Base-by-base conservation (phyloP, 2,797 vertebrate genomes). In the Adrianichthys oophorus region DNA sequence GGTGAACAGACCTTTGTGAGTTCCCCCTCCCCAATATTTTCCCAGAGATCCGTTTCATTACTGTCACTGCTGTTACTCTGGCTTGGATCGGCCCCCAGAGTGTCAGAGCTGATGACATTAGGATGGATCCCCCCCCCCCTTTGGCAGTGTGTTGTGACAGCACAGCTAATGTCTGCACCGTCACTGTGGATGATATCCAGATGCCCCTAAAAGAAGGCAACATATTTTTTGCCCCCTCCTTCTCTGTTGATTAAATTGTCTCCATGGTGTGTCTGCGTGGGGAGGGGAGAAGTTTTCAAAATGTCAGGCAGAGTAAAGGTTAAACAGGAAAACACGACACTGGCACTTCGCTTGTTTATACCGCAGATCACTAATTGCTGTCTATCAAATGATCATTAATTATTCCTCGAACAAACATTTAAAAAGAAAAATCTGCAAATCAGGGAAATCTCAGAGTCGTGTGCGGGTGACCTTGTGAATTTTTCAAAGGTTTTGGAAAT, bases 151-250 rank as follows among this genome's bases (percentile, higher is more conserved):
- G 73, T 78, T 84, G 79, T 84, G 80, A 86, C 84, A 82, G 79
- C 61, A 18, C 54, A 69, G 40, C 19, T 21, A 21, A 21, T 72
- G 81, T 83, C 74, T 76, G 48, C 58, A 40, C 66, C 52, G 76
- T 74, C 85, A 68, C 51, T 71, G 62, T 46, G 40, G 72, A 81
- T 81, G 73, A 81, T 84, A 76, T 85, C 81, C 75, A 58, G 32
- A 59, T 62, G 70, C 41, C 65, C 85, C 72, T 69, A 1, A 32
- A 75, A 67, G 76, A 70, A 71, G 78, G 76, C 68, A 74, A 48
- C 49, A 53, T 58, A 68, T 60, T 68, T 41, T 52, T 32, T 41
- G 5, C 45, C 58, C 26, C 24, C 43, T 47, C 52, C 69, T 46
- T 60, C 49, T 68, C 42, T 48, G 19, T 63, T 57, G 57, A 19